A percentile compares a stretch with the other conserved stretches of the same genome.
These are phyloP conservation scores for Pseudotriccus pelzelni DNA, from an alignment of 2,797 vertebrate species.

Conservation along the genomic window DNA sequence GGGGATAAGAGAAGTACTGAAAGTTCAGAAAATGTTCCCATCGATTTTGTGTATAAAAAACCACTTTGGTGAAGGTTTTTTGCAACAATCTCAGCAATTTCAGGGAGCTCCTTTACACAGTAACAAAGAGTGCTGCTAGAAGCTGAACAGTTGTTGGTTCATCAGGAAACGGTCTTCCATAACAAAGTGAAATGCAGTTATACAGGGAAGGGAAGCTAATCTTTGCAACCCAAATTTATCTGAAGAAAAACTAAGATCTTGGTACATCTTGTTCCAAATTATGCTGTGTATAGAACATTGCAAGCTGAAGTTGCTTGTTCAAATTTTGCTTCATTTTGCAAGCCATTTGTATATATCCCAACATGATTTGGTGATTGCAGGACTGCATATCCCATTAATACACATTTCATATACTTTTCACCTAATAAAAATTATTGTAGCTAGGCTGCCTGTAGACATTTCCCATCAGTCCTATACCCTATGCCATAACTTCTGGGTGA, in stretches of 20 bases:
- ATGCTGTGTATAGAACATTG: background rate
- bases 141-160: background rate
- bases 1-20: background rate
- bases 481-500: background rate
- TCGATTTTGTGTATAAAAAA: background rate
- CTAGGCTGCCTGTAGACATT: background rate
- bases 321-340: background rate
- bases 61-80: background rate
- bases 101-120: background rate
- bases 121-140: background rate
- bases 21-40: conserved; percentile 2
- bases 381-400: background rate
- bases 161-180: background rate
- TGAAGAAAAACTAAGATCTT: background rate
- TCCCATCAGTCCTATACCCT: background rate
- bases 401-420: background rate
- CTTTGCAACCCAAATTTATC: background rate
- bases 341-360: background rate
- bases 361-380: background rate
- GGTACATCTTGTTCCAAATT: background rate
- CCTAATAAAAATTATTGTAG: background rate
- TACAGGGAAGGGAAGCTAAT: background rate
- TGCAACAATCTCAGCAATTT: background rate
- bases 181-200: background rate
- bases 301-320: background rate